phyloP scores from a whole-genome alignment of 2,888 invertebrate species.

The Drosophila prolongata region DNA sequence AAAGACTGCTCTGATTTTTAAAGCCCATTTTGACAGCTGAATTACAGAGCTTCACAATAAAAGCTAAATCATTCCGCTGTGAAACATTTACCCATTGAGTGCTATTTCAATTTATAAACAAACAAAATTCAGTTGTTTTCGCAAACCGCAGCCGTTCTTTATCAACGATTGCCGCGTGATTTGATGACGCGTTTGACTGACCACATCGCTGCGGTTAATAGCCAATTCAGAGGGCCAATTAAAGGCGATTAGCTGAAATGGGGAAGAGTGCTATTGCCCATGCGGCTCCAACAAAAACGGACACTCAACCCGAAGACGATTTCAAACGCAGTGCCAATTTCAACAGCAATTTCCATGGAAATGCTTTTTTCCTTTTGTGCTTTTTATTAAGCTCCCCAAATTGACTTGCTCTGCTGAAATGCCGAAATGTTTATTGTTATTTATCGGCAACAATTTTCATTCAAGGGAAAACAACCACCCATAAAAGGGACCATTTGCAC shows the following conservation, averaged over 20 bases:
- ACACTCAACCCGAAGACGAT: constrained; percentile 18
- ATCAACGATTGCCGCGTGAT: constrained; percentile 24
- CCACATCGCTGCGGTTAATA: constrained; percentile 54
- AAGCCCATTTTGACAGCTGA: background rate
- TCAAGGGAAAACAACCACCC: constrained; percentile 15
- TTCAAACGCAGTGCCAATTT: constrained; percentile 17
- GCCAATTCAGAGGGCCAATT: constrained; percentile 56
- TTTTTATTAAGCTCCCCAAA: constrained; percentile 34
- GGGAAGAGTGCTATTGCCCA: background rate
- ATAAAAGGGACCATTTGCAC: constrained; percentile 31
- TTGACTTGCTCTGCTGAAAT: constrained; percentile 14
- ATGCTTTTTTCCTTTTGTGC: background rate
- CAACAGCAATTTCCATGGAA: constrained; percentile 4
- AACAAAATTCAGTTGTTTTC: constrained; percentile 21
- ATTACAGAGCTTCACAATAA: background rate
- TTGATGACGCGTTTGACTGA: constrained; percentile 8
- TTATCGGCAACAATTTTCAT: constrained; percentile 58
- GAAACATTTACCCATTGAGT: background rate
- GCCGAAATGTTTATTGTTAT: constrained; percentile 62
- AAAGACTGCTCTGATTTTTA: background rate
- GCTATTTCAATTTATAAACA: constrained; percentile 23
- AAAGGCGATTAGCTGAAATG: constrained; percentile 53
- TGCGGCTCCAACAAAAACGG: background rate
- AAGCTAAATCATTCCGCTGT: constrained; percentile 3
- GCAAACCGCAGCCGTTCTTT: constrained; percentile 1